Base-by-base conservation (phyloP, 2,888 invertebrate species). In the Linyphia triangularis region DNA sequence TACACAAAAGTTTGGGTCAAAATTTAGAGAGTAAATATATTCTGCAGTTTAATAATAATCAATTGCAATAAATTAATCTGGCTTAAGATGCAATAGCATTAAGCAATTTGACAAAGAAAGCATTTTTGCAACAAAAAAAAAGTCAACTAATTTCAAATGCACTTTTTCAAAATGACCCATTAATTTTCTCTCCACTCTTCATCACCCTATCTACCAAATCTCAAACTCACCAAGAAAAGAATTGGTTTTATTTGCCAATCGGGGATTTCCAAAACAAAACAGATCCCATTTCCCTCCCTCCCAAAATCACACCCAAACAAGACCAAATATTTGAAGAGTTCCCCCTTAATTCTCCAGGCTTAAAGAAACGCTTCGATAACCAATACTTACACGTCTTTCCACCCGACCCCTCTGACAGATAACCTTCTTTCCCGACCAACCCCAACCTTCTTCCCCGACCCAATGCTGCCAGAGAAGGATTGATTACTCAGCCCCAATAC, bases 371-470 rank as follows among this genome's bases (percentile, higher is more conserved):
- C 26, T 61, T 59, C 73, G 61, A 43, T 83, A 83, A 72, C 61
- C 65, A 83, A 83, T 83, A 83, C 83, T 83, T 83, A 83, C 73
- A 73, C 24, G 61, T 63, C 72, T 73, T 72, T 51, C 61, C 59
- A 37, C 22, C 51, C 33, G 40, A 24, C 33, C 59, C 43, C 43
- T 63, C 73, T 63, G 72, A 83, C 83, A 72, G 72, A 73, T 59
- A 83, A 73, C 59, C 33, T 63, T 73, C 61, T 13, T 40, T 40
- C 40, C 67, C 70, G 7, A 13, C 82, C 30, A 26, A n/a, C 83
- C 61, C 43, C 43, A 61, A 33, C 61, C 26, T 26, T n/a, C n/a
- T n/a, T 63, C 30, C 40, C 63, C 22, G 28, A 7, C 22, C 40
- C n/a, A n/a, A n/a, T n/a, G n/a, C n/a, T n/a, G n/a, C n/a, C n/a